These are phyloP conservation scores for Oncopeltus fasciatus DNA, from an alignment of 1,140 invertebrate genomes.

Conservation along the genomic window DNA sequence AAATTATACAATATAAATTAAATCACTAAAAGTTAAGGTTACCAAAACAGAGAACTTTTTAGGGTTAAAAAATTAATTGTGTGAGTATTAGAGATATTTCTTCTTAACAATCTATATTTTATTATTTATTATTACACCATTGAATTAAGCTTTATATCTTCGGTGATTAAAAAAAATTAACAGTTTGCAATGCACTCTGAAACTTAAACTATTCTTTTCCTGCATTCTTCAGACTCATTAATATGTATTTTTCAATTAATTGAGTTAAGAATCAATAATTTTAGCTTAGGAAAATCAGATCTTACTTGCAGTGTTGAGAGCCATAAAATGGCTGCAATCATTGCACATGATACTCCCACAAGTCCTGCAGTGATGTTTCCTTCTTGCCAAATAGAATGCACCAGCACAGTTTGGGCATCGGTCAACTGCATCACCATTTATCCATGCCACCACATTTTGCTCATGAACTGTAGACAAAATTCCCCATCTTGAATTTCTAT, in stretches of 20 bases:
- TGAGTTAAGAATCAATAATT: background rate
- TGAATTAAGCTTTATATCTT: no score
- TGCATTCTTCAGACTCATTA: background rate
- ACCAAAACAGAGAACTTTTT: no score
- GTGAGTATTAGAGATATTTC: no score
- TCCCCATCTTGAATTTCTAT: no score
- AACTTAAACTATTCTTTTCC: conserved; percentile 11
- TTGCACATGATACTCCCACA: conserved; percentile 93
- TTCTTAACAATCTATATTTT: no score
- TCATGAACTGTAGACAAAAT: conserved; percentile 47
- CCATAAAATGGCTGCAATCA: conserved; percentile 79
- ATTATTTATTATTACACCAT: no score
- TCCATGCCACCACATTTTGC: conserved; percentile 76
- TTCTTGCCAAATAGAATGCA: conserved; percentile 68
- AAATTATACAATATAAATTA: no score
- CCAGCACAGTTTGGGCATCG: conserved; percentile 83
- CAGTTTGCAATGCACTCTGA: background rate
- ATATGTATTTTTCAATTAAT: background rate
- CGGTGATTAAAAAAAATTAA: no score
- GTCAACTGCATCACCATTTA: conserved; percentile 76
- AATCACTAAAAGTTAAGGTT: no score
- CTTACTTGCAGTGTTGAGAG: conserved; percentile 69
- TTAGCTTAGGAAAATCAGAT: background rate
- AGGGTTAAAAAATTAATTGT: no score
- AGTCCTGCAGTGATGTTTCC: conserved; percentile 90